phyloP scores from a whole-genome alignment of 2,797 vertebrate genomes.

The Cheirogaleus major region DNA sequence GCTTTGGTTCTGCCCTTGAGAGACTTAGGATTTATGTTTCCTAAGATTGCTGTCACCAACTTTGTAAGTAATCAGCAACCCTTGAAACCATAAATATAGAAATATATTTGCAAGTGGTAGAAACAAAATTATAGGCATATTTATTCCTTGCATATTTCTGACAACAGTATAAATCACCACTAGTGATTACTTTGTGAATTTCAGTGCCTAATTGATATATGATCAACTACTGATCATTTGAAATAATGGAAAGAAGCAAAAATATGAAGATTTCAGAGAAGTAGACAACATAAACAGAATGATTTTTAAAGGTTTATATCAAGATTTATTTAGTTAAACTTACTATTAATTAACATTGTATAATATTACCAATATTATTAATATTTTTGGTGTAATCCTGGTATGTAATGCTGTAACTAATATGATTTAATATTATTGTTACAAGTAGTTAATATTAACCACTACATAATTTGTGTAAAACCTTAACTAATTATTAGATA shows the following conservation, averaged over 20 bases:
- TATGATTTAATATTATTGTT: neutral
- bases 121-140: conserved; percentile 50
- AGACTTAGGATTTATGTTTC: conserved; percentile 61
- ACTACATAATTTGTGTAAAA: neutral
- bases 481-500: neutral
- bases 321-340: neutral
- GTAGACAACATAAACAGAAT: neutral
- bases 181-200: conserved; percentile 27
- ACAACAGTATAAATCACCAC: conserved; percentile 50
- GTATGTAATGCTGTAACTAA: neutral
- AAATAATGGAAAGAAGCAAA: neutral
- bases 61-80: conserved; percentile 65
- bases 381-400: neutral
- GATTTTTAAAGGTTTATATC: neutral
- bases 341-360: neutral
- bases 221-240: conserved; percentile 42
- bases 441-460: neutral
- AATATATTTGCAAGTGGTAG: conserved; percentile 42
- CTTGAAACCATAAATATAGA: conserved; percentile 62
- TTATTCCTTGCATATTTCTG: conserved; percentile 49
- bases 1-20: conserved; percentile 60
- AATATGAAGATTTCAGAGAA: neutral
- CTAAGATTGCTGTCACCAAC: conserved; percentile 44
- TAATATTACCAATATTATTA: neutral
- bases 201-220: conserved; percentile 19